Base-by-base conservation (phyloP, 2,797 vertebrate species). In the Mormyrops attenuatus region DNA sequence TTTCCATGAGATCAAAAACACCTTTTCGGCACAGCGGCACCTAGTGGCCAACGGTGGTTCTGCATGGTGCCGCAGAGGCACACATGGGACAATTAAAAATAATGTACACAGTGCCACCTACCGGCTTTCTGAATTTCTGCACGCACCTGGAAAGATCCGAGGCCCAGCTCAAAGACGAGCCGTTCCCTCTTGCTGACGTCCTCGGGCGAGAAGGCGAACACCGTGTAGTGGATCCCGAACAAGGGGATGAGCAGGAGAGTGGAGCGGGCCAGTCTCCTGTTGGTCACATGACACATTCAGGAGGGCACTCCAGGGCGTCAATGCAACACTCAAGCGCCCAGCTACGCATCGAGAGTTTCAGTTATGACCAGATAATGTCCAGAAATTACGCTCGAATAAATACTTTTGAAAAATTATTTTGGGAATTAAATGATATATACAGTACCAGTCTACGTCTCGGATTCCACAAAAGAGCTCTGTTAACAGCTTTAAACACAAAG, bases 151-250 rank as follows among this genome's bases (percentile, higher is more conserved):
- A 96, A 97, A 69, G 96, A 97, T 87, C 96, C 96, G 88, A 97
- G 94, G 69, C 96, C 96, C 92, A 97, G 87, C 82, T 97, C 96
- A 91, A 97, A 97, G 77, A 97, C 96, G 3, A 97, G 95, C 38
- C 96, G 94, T 90, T 97, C 96, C 90, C 95, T 73, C 92, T 96
- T 96, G 92, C 96, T 97, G 94, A 97, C 96, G 0, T 96, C 95
- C 93, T 97, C 96, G 1, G 96, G 96, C 84, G 96, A 97, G 92
- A 97, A 97, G 91, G 96, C 96, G 53, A 97, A 97, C 4, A 97
- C 96, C 0, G 96, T 96, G 94, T 97, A 96, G 93, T 97, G 96
- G 90, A 97, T 96, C 91, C 95, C 96, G 13, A 96, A 96, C 88
- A 96, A 91, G 5, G 96, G 95, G 90, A 96, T 94, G 89, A 95